Base-by-base conservation (phyloP, 2,888 invertebrate species). In the Netelia fuscicornis region DNA sequence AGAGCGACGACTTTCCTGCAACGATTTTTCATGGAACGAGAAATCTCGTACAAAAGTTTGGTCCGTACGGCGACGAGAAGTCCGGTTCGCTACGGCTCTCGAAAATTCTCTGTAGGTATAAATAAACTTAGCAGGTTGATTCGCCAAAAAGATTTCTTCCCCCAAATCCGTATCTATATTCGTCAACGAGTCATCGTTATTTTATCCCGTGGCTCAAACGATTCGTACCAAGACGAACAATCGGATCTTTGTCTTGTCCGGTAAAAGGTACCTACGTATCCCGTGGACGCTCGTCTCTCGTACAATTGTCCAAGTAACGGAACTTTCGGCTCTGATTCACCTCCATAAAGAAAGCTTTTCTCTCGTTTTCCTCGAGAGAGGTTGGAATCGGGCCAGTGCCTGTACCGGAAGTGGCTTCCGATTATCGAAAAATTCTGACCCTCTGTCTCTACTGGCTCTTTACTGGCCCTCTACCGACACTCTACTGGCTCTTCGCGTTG, bases 381-480 rank as follows among this genome's bases (percentile, higher is more conserved):
- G 65, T 82, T 89, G 89, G 89, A 88, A 67, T 30, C 20, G 56
- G 42, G 87, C 89, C 89, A 89, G 76, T 44, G 82, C 52, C 78
- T 79, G 79, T 80, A 68, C 86, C 79, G 86, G 83, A 88, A 87
- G 86, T 85, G 81, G 86, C 76, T 84, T 78, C 81, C 85, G 86
- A 88, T 88, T 86, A 83, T 85, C 81, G 76, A 80, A 76, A 83
- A 85, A 81, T 68, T 60, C 70, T 62, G 67, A 64, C 68, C 58
- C 68, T 17, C 23, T 30, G 70, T 67, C 56, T 44, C 60, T 54
- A 6, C 54, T 65, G 11, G 3, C 48, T 62, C 37, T 64, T 42
- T 64, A 13, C 37, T 56, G 25, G 11, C 42, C 2, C 8, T 20
- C 20, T 30, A 30, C 17, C 23, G 37, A 17, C 23, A 13, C 37